phyloP scores from a whole-genome alignment of 1,140 invertebrate genomes.

The Triops longicaudatus region DNA sequence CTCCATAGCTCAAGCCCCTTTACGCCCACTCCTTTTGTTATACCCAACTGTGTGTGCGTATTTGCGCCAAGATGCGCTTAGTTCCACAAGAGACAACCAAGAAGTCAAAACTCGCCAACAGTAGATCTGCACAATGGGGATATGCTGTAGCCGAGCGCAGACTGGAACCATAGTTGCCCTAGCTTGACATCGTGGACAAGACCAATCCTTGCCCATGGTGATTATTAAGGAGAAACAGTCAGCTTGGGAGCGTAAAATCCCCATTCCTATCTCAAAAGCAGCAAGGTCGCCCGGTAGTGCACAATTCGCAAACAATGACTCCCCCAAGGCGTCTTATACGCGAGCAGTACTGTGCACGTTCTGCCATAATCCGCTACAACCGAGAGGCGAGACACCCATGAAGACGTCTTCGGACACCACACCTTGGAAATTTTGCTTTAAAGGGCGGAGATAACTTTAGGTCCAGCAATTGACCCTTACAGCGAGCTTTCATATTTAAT shows the following conservation, averaged over 20 bases:
- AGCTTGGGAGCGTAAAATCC: background rate
- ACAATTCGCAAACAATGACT: no score
- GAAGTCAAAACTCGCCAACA: background rate
- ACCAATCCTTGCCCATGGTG: background rate
- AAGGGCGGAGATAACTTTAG: background rate
- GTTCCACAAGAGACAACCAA: background rate
- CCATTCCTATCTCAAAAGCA: background rate
- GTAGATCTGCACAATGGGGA: background rate
- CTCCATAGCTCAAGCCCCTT: background rate
- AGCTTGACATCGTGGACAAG: constrained; percentile 1
- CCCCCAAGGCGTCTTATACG: no score
- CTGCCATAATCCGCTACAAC: no score
- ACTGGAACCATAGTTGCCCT: background rate
- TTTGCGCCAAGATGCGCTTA: no score
- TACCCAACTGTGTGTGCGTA: no score
- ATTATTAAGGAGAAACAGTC: background rate
- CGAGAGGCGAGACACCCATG: no score
- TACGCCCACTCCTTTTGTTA: no score
- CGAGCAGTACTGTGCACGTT: no score
- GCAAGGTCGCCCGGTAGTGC: background rate
- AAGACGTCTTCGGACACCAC: background rate
- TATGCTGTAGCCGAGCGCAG: background rate
- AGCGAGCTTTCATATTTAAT: background rate
- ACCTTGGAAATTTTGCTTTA: background rate
- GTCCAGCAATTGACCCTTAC: background rate